These are phyloP conservation scores for Pseudomyrmex concolor DNA, from an alignment of 1,140 invertebrate species.

Conservation along the genomic window DNA sequence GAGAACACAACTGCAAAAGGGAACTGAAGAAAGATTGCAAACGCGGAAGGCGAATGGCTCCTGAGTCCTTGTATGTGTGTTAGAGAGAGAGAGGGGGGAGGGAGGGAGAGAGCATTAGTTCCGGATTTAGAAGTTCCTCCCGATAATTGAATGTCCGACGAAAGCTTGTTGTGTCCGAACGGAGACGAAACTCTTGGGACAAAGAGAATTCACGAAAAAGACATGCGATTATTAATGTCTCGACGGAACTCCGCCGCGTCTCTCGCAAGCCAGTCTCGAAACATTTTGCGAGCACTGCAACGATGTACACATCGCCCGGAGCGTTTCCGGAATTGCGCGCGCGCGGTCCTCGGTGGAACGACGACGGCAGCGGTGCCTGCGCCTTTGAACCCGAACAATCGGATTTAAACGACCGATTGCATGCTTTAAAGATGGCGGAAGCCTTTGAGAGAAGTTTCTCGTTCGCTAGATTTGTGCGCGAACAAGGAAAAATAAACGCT, in stretches of 20 bases:
- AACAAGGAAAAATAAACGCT: constrained; percentile 24
- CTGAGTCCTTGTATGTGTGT: too few relatives aligned
- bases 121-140: constrained; percentile 37
- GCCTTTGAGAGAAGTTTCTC: constrained; percentile 14
- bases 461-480: constrained; percentile 21
- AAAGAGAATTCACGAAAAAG: constrained; percentile 10
- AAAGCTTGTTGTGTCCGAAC: constrained; percentile 12
- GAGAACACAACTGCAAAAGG: background rate
- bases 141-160: constrained; percentile 30
- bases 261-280: background rate
- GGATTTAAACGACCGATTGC: constrained; percentile 50
- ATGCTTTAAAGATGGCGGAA: constrained; percentile 28
- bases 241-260: background rate
- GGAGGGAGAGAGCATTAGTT: constrained; percentile 13
- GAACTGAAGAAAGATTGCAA: constrained; percentile 2
- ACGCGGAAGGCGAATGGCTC: background rate
- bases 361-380: background rate
- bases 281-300: background rate
- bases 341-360: constrained; percentile 1
- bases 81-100: too few relatives aligned
- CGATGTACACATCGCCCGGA: background rate
- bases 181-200: constrained; percentile 5
- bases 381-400: constrained; percentile 47
- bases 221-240: constrained; percentile 29
- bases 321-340: background rate